Conservation (phyloP, 2,888 invertebrate genomes). For the Lycocerus yunnanus region DNA sequence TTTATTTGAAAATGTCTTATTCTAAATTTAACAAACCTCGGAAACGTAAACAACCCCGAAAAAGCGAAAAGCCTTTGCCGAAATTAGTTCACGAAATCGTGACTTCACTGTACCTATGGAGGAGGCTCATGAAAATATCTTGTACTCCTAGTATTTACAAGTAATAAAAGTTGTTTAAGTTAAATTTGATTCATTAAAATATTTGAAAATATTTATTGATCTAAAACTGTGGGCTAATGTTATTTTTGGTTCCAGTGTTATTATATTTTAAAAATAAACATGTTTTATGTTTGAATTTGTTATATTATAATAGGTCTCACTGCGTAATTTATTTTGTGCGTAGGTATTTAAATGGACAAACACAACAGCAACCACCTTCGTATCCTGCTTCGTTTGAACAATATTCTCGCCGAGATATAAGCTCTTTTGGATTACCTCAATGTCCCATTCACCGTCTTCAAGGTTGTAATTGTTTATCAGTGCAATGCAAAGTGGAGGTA, state of each 20-base stretch:
- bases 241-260: background rate
- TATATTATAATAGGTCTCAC: background rate
- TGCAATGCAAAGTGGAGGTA: constrained; percentile 54
- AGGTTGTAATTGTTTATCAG: constrained; percentile 69
- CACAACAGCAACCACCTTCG: constrained; percentile 58
- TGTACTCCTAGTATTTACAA: no score
- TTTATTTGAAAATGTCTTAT: no score
- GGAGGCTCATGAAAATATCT: no score
- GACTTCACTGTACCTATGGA: no score
- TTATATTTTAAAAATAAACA: background rate
- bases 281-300: background rate
- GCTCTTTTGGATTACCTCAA: constrained; percentile 61
- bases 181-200: no score
- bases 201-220: no score
- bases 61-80: no score
- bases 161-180: no score
- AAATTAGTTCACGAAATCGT: no score
- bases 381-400: constrained; percentile 59
- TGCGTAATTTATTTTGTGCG: background rate
- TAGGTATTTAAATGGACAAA: constrained; percentile 65
- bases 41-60: no score
- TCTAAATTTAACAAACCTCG: no score
- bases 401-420: constrained; percentile 50
- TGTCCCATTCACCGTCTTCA: constrained; percentile 79
- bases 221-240: no score